These are phyloP conservation scores for Drosophila melanocephala DNA, from an alignment of 2,888 invertebrate genomes.

Conservation along the genomic window DNA sequence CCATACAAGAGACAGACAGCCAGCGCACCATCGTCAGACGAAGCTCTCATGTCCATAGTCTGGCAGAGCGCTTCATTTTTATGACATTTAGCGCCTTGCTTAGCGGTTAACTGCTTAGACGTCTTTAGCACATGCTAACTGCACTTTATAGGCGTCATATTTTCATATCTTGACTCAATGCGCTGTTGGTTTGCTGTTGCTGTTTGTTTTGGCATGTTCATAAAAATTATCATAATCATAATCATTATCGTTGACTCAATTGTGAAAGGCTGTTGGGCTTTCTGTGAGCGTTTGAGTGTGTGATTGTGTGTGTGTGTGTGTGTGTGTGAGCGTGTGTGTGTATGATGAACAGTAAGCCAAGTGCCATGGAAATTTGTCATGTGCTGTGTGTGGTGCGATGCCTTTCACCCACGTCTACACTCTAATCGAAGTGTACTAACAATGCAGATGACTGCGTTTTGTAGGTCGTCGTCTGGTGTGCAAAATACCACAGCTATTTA, in stretches of 20 bases:
- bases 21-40: not conserved
- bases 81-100: slow-evolving; percentile 71
- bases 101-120: slow-evolving; percentile 68
- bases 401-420: slow-evolving; percentile 65
- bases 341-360: slow-evolving; percentile 30
- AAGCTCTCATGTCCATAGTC: slow-evolving; percentile 11
- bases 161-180: slow-evolving; percentile 41
- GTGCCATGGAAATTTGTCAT: slow-evolving; percentile 45
- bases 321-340: not conserved
- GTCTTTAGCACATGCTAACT: slow-evolving; percentile 71
- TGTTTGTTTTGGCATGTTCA: slow-evolving; percentile 42
- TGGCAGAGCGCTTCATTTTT: slow-evolving; percentile 45
- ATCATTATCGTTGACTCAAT: slow-evolving; percentile 53
- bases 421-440: slow-evolving; percentile 11
- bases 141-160: slow-evolving; percentile 66
- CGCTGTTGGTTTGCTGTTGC: slow-evolving; percentile 4
- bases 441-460: slow-evolving; percentile 9
- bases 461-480: slow-evolving; percentile 7
- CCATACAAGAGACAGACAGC: slow-evolving; percentile 1
- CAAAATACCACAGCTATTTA: slow-evolving; percentile 14
- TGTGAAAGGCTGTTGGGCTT: slow-evolving; percentile 58
- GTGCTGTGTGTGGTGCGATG: slow-evolving; percentile 25
- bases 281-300: not conserved
- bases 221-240: slow-evolving; percentile 71
- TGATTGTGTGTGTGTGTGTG: slow-evolving; percentile 5